These are phyloP conservation scores for Rhinopithecus roxellana DNA, from an alignment of 2,113 vertebrate genomes.

Conservation along the genomic window DNA sequence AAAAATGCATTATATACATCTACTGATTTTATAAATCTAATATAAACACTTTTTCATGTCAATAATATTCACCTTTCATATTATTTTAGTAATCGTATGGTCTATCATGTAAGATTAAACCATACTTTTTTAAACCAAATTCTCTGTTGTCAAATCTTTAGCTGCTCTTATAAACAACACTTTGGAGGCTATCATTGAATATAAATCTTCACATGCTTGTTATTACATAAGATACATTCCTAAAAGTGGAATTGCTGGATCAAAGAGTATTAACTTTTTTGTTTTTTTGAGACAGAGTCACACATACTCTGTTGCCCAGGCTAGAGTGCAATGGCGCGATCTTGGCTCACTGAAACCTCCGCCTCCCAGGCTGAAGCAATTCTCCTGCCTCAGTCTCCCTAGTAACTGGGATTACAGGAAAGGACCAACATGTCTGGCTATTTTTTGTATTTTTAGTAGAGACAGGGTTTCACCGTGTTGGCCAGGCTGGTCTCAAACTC, in stretches of 20 bases:
- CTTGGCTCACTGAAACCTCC: too few relatives aligned
- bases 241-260: neutral
- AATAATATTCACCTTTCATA: conserved; percentile 2
- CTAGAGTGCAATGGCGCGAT: too few relatives aligned
- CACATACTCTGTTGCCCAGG: too few relatives aligned
- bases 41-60: neutral
- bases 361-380: too few relatives aligned
- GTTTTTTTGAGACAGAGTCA: too few relatives aligned
- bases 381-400: too few relatives aligned
- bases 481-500: too few relatives aligned
- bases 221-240: conserved; percentile 31
- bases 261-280: neutral
- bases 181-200: neutral
- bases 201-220: neutral
- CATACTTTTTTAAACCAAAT: conserved; percentile 13
- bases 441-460: too few relatives aligned
- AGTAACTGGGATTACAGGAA: too few relatives aligned
- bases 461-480: too few relatives aligned
- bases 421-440: too few relatives aligned
- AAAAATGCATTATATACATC: neutral
- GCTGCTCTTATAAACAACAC: neutral
- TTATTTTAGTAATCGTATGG: neutral
- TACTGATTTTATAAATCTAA: conserved; percentile 13
- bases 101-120: neutral
- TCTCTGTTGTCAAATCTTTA: neutral